Percentiles rank a stretch among this genome's conserved stretches.
Conservation (phyloP, 1,140 invertebrate genomes). For the Zaprionus gabonicus region DNA sequence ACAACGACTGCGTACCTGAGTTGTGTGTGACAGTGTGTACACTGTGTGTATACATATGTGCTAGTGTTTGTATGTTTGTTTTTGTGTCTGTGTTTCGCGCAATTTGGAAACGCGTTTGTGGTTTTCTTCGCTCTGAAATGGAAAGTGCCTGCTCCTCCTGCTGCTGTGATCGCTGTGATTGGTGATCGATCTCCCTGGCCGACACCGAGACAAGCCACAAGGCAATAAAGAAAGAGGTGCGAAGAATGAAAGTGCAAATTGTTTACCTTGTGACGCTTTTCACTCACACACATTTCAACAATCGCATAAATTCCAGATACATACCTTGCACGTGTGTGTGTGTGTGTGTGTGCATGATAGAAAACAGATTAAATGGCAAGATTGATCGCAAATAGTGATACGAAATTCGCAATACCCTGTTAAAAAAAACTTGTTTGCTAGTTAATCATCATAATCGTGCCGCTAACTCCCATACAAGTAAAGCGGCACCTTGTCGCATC, state of each 20-base stretch:
- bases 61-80: slow-evolving; percentile 15
- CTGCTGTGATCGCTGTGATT: slow-evolving; percentile 25
- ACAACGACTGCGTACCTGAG: slow-evolving; percentile 48
- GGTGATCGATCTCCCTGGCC: slow-evolving; percentile 56
- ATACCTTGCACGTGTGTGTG: slow-evolving; percentile 3
- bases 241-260: slow-evolving; percentile 70
- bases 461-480: slow-evolving; percentile 37
- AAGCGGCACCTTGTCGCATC: slow-evolving; percentile 26
- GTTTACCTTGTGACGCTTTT: slow-evolving; percentile 37
- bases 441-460: slow-evolving; percentile 27
- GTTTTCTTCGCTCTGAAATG: slow-evolving; percentile 59
- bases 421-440: slow-evolving; percentile 8
- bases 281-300: slow-evolving; percentile 7
- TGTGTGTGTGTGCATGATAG: slow-evolving; percentile 16
- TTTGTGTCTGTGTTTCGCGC: slow-evolving; percentile 32
- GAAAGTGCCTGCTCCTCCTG: slow-evolving; percentile 57
- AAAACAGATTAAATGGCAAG: slow-evolving; percentile 35
- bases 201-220: slow-evolving; percentile 30
- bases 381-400: slow-evolving; percentile 21
- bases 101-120: slow-evolving; percentile 66
- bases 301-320: not conserved
- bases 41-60: slow-evolving; percentile 13
- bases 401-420: not conserved
- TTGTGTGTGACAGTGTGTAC: slow-evolving; percentile 11
- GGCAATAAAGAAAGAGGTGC: slow-evolving; percentile 54